These are phyloP conservation scores for Tonatia bakeri DNA, from an alignment of 2,113 vertebrate species.

Conservation along the genomic window DNA sequence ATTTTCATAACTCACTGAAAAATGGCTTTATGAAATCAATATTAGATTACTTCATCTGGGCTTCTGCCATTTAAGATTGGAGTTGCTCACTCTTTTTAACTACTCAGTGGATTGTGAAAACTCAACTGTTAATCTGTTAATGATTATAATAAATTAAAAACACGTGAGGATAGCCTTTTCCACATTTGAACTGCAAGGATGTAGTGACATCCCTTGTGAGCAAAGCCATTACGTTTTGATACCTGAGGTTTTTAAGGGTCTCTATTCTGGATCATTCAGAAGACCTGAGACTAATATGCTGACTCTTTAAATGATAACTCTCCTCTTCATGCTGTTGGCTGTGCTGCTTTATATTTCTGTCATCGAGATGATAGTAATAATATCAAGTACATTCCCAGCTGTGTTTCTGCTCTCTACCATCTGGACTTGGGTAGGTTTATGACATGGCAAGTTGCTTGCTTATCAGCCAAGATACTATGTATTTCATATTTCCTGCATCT, in stretches of 20 bases:
- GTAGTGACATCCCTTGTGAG: not conserved
- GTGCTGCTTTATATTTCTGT: conserved; percentile 6
- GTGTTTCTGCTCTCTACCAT: not conserved
- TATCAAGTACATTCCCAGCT: conserved; percentile 21
- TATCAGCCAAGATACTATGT: not conserved
- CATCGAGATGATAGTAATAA: conserved; percentile 14
- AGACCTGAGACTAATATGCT: not conserved
- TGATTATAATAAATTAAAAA: conserved; percentile 59
- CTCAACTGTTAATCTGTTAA: conserved; percentile 55
- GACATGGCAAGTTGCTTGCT: not conserved
- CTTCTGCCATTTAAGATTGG: conserved; percentile 44
- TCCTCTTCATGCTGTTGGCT: not conserved
- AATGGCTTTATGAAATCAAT: conserved; percentile 43
- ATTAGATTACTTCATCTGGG: conserved; percentile 45
- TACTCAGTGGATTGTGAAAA: conserved; percentile 26
- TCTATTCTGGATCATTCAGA: conserved; percentile 17
- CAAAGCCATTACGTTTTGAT: conserved; percentile 30
- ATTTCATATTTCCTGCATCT: not conserved
- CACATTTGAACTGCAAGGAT: conserved; percentile 32
- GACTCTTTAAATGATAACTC: conserved; percentile 14
- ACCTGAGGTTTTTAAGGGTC: conserved; percentile 43
- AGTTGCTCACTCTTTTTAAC: not conserved
- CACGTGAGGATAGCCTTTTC: not conserved
- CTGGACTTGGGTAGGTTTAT: conserved; percentile 21
- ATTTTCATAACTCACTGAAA: conserved; percentile 52